Percentiles rank a stretch among this genome's conserved stretches.
phyloP scores from a whole-genome alignment of 2,113 vertebrate species.

The Todiramphus chloris region DNA sequence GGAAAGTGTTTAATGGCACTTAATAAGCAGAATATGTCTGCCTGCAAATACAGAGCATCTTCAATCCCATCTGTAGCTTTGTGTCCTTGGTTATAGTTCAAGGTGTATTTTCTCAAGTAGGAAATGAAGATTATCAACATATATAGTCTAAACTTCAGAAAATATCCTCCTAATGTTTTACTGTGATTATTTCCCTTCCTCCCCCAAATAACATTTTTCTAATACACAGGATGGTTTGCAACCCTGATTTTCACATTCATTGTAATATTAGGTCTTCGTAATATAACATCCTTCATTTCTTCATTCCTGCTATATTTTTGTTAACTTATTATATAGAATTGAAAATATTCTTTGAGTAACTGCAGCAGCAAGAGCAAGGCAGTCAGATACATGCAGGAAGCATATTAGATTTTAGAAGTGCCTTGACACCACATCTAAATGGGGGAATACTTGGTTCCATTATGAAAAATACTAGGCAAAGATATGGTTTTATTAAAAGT shows the following conservation, averaged over 20 bases:
- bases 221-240: neutral
- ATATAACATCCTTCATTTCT: neutral
- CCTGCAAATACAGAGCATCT: neutral
- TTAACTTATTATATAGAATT: neutral
- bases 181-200: neutral
- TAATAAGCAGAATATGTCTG: neutral
- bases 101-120: neutral
- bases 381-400: neutral
- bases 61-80: neutral
- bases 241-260: neutral
- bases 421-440: neutral
- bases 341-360: neutral
- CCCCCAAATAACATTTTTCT: neutral
- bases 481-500: neutral
- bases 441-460: neutral
- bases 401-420: neutral
- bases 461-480: neutral
- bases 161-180: neutral
- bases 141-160: neutral
- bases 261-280: neutral
- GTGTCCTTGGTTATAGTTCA: neutral
- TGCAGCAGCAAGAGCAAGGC: neutral
- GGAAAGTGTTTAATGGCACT: neutral
- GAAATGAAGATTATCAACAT: neutral
- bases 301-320: neutral